Evolutionary conservation across 2,888 invertebrate species (phyloP).

Genomic region (Byasa hedistus): DNA sequence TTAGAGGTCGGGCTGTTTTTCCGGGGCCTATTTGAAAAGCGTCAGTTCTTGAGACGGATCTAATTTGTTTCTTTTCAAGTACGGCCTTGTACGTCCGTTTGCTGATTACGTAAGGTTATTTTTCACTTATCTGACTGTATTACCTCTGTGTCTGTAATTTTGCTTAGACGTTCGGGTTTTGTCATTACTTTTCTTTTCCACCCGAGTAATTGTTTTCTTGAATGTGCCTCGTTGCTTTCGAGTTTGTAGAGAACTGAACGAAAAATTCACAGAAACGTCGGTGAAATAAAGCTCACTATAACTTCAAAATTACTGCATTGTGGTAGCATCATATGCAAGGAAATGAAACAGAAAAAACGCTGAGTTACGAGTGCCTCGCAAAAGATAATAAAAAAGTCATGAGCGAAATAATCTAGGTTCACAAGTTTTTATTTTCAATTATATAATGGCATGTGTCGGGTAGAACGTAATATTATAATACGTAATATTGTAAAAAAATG

Average conservation of each 20-base stretch:
- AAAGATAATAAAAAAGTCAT: constrained; percentile 26
- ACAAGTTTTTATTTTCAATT: constrained; percentile 25
- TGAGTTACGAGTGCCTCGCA: constrained; percentile 24
- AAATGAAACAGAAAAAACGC: constrained; percentile 26
- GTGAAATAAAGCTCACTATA: constrained; percentile 20
- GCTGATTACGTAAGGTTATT: constrained; percentile 62
- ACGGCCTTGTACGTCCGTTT: constrained; percentile 53
- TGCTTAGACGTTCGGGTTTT: constrained; percentile 47
- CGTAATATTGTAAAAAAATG: background rate
- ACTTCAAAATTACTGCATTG: constrained; percentile 27
- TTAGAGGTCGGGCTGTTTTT: constrained; percentile 60
- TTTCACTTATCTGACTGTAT: constrained; percentile 57
- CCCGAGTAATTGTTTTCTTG: constrained; percentile 27
- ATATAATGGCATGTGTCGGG: constrained; percentile 11
- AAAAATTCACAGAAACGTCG: background rate
- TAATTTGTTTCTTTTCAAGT: constrained; percentile 76
- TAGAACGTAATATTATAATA: constrained; percentile 1
- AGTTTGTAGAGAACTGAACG: constrained; percentile 7
- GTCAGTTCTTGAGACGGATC: constrained; percentile 69
- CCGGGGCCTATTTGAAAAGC: constrained; percentile 59
- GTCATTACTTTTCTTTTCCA: constrained; percentile 24
- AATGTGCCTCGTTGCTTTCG: constrained; percentile 19
- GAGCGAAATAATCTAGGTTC: constrained; percentile 22
- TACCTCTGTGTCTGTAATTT: constrained; percentile 53
- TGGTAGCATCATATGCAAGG: constrained; percentile 15